Conservation (phyloP, 35 echinoderm and acorn worm genomes). For the Heliocidaris erythrogramma region DNA sequence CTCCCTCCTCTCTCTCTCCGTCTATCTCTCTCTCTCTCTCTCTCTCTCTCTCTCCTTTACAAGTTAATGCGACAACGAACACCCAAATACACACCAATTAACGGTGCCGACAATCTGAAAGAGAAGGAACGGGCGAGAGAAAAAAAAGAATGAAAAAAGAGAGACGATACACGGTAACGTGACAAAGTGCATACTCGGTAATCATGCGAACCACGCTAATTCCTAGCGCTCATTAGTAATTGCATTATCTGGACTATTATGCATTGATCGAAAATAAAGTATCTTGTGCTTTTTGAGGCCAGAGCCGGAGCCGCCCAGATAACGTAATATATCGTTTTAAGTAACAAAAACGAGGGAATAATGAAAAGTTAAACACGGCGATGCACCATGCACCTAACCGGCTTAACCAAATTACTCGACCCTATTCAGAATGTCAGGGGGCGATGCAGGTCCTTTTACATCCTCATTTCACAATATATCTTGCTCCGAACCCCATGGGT, state of each 20-base stretch:
- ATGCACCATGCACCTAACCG: background rate
- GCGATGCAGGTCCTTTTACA: background rate
- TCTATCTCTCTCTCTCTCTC: background rate
- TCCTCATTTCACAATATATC: background rate
- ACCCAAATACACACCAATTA: conserved; percentile 21
- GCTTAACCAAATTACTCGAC: conserved; percentile 10
- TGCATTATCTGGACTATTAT: conserved; percentile 43
- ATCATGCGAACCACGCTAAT: conserved; percentile 27
- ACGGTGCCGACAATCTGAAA: background rate
- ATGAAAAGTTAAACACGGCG: background rate
- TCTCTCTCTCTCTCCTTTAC: background rate
- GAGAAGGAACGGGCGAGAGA: background rate
- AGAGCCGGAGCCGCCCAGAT: conserved; percentile 20
- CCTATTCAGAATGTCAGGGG: conserved; percentile 1
- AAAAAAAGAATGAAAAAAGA: background rate
- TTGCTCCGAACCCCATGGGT: background rate
- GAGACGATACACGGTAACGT: background rate
- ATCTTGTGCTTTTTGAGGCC: conserved; percentile 9
- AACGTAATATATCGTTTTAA: conserved; percentile 12
- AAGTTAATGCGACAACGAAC: background rate
- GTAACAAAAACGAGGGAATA: conserved; percentile 11
- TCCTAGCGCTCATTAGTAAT: conserved; percentile 49
- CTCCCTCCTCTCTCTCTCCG: background rate
- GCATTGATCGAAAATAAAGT: conserved; percentile 40
- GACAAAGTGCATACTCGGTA: conserved; percentile 42